Percentiles rank a stretch among this genome's conserved stretches.
phyloP scores from a whole-genome alignment of 2,113 vertebrate species.

The Noctilio leporinus region DNA sequence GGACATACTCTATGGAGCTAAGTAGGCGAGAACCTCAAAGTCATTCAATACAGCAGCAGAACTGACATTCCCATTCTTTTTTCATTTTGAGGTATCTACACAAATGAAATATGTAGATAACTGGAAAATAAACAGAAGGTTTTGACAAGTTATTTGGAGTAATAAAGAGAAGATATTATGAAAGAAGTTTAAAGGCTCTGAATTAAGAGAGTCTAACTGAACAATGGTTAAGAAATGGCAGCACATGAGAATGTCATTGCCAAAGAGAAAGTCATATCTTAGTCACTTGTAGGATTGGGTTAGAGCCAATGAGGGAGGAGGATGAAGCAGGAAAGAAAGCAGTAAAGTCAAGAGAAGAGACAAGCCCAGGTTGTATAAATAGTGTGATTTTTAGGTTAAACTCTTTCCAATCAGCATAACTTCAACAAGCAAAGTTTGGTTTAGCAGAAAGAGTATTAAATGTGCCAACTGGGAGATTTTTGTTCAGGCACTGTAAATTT shows the following conservation, averaged over 20 bases:
- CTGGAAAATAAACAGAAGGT: neutral
- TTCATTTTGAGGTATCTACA: neutral
- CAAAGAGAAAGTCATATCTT: neutral
- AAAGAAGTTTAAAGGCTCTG: slow-evolving; percentile 12
- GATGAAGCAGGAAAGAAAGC: neutral
- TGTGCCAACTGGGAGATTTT: neutral
- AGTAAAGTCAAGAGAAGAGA: neutral
- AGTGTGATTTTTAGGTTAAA: neutral
- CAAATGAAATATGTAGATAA: neutral
- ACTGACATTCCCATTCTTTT: neutral
- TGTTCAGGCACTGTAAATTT: neutral
- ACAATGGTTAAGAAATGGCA: neutral
- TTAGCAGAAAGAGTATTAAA: neutral
- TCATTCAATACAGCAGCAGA: neutral
- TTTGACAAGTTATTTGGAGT: neutral
- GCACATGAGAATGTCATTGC: neutral
- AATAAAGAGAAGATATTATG: neutral
- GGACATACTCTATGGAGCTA: neutral
- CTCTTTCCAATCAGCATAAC: neutral
- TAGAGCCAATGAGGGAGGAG: neutral
- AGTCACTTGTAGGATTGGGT: neutral
- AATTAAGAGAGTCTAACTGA: neutral
- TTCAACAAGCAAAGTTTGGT: neutral
- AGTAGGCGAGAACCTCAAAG: neutral
- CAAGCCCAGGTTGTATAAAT: neutral